These are phyloP conservation scores for Equus quagga DNA, from an alignment of 2,113 vertebrate genomes.

Conservation along the genomic window DNA sequence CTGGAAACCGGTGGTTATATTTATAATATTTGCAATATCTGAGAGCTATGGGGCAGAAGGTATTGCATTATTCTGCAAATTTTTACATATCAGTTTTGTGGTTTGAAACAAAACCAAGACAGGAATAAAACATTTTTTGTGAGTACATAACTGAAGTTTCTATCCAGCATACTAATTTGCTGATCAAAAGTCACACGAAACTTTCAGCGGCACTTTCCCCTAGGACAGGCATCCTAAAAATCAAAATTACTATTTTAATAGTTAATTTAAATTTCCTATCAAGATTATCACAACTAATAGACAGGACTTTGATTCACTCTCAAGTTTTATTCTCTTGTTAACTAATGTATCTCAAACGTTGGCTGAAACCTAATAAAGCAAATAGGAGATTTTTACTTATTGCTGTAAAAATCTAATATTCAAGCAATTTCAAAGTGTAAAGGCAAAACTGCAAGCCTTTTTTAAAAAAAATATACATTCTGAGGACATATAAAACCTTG, in stretches of 20 bases:
- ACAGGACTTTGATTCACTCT: background rate
- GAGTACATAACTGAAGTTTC: background rate
- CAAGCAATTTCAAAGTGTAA: background rate
- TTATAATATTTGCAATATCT: background rate
- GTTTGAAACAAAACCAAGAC: background rate
- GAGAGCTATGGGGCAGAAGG: background rate
- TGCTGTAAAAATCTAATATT: constrained; percentile 8
- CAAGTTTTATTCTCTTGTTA: background rate
- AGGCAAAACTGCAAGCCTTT: background rate
- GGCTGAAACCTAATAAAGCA: background rate
- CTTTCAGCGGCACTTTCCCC: background rate
- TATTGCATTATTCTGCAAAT: background rate
- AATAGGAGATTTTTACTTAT: background rate
- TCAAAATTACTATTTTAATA: background rate
- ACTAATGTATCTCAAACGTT: background rate
- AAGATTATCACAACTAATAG: background rate
- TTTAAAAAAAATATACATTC: background rate
- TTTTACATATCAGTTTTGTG: background rate
- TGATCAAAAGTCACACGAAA: background rate
- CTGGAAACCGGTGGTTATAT: background rate
- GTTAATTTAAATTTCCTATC: background rate
- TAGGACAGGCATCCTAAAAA: background rate
- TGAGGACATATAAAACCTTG: background rate
- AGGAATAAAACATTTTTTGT: background rate
- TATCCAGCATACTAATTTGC: background rate